phyloP scores from a whole-genome alignment of 2,888 invertebrate genomes.

The Mesorhabditis sp. region DNA sequence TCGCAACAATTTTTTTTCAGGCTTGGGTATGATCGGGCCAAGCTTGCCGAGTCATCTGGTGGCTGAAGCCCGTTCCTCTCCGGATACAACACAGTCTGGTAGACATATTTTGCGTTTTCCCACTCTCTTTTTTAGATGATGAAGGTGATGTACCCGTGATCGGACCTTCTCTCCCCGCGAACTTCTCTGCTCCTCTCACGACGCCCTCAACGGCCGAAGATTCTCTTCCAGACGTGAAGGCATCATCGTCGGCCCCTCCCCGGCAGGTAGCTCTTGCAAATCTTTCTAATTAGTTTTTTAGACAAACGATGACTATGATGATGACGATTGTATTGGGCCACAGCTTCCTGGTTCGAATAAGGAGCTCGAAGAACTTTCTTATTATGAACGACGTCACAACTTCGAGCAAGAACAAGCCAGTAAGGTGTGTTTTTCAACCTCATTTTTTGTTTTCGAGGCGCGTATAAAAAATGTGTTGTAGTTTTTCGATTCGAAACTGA shows the following conservation, averaged over 20 bases:
- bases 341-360: background rate
- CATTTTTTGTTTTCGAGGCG: too few relatives aligned
- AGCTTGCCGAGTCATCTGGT: background rate
- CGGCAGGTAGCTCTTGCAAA: too few relatives aligned
- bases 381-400: background rate
- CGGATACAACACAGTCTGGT: too few relatives aligned
- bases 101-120: too few relatives aligned
- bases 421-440: background rate
- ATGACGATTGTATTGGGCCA: background rate
- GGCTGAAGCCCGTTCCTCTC: background rate
- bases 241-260: too few relatives aligned
- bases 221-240: too few relatives aligned
- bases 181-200: too few relatives aligned
- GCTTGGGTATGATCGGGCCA: conserved; percentile 1
- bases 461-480: background rate
- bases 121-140: too few relatives aligned
- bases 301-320: background rate
- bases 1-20: background rate
- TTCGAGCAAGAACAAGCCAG: background rate
- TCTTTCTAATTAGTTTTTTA: too few relatives aligned
- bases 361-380: background rate
- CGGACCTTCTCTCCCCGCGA: too few relatives aligned
- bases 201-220: too few relatives aligned
- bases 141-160: too few relatives aligned
- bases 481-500: background rate